Evolutionary conservation across 1,140 invertebrate species (phyloP), one percentile per base, ranked within the genome.

Genomic region (Drosophila varians): DNA sequence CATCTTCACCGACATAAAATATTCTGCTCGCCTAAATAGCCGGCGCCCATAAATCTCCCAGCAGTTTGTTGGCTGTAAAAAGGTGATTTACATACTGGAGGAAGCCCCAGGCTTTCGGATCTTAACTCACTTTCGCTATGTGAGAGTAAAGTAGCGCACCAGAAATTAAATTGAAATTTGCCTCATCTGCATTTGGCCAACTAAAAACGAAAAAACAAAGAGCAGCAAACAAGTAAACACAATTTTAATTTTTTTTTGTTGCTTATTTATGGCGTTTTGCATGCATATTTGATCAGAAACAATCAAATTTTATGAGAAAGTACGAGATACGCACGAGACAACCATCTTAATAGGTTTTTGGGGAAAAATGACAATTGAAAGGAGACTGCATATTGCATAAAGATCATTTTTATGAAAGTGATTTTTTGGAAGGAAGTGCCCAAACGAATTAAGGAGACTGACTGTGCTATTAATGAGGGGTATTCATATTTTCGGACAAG

Each of bases 201-300:
- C 57, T 51, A 38, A 14, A 64, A 61, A 4, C 3, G 11, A 34
- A 58, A 14, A 19, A 54, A 23, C 40, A 60, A 46, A 46, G 43
- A 11, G 12, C 14, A 12, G 36, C 45, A 51, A 65, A 19, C 45
- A 51, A 51, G 34, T 64, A 42, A 66, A 66, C 36, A 52, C 36
- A 43, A 12, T 51, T 52, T 11, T 42, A 18, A 14, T 42, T 34
- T 26, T 65, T 42, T 52, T 16, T 16, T 18, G 60, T 43, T 65
- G 38, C 14, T 66, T 53, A 34, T 66, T 66, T 66, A 34, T 53
- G 66, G 46, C 46, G 45, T 66, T 68, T 68, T 53, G 46, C 64
- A 53, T 66, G 47, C 64, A 66, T 68, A 66, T 68, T 66, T 68
- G 47, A 68, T 66, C 61, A 68, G 66, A 66, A 68, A 68, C 64